phyloP scores from a whole-genome alignment of 2,888 invertebrate species.

The Microctonus brassicae region DNA sequence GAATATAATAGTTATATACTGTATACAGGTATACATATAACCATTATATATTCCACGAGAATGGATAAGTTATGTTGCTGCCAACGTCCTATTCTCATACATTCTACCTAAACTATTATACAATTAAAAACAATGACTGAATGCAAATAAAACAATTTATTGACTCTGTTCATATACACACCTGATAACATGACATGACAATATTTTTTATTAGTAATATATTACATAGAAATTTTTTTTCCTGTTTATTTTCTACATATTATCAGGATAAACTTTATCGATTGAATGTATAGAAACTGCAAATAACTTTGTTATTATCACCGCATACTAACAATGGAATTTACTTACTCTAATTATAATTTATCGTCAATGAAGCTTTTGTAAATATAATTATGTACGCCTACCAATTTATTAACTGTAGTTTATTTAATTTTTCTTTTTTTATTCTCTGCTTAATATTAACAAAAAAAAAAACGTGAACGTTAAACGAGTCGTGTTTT shows the following conservation, averaged over 20 bases:
- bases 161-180: conserved; percentile 17
- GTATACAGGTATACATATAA: neutral
- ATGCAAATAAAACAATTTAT: conserved; percentile 47
- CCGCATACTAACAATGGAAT: neutral
- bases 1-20: no score
- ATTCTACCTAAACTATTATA: conserved; percentile 22
- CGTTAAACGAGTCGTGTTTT: neutral
- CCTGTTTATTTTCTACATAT: neutral
- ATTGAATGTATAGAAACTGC: neutral
- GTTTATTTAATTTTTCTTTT: neutral
- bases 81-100: conserved; percentile 20
- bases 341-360: neutral
- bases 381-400: no score
- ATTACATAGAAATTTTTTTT: neutral
- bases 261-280: neutral
- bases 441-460: neutral
- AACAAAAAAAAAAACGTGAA: neutral
- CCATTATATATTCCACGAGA: conserved; percentile 25
- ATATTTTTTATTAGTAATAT: neutral
- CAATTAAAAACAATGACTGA: conserved; percentile 45
- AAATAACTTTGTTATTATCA: neutral
- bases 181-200: neutral
- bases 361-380: neutral
- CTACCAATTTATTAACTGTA: no score
- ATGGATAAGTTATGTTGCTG: conserved; percentile 44